Evolutionary conservation across 2,797 vertebrate species (phyloP), one percentile per base, ranked within the genome.

Genomic region (Garrulus glandarius): DNA sequence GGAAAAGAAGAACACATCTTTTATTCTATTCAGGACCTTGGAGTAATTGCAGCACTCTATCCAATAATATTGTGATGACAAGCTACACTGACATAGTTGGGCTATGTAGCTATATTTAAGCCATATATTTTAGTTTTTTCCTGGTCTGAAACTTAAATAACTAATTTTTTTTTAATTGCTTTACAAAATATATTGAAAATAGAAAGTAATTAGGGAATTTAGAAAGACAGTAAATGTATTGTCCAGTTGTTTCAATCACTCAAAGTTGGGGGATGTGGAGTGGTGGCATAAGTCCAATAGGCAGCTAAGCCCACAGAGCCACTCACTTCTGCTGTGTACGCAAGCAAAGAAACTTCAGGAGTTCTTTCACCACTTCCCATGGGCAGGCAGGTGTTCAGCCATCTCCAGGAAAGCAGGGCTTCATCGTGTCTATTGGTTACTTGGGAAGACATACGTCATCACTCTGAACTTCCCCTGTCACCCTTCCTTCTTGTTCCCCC

Each of bases 261-360:
- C 8, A 9, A 64, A 60, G 2, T 6, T 22, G 47, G n/a, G 17
- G 78, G 26, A 83, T 17, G 13, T 50, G 30, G 18, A 41, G 7
- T 29, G 67, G 26, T 41, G 8, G 15, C 53, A 60, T 65, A 49
- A 70, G 29, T 44, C 39, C 14, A 64, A 2, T 4, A 32, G 34
- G 13, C 17, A 74, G 22, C 30, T 20, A 27, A 74, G 26, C 30
- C 21, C 37, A 56, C 24, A 63, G 14, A 71, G 11, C 15, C 4
- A 12, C 13, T 41, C 59, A 27, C 22, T 68, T 30, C 50, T 1
- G 1, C 34, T 8, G 3, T 7, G 5, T 32, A 21, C 5, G 3
- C 6, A 84, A 84, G 4, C 30, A 60, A 72, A 77, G 17, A 21
- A 55, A 56, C 24, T 21, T 9, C 3, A 37, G 70, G 50, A 37